Percentiles rank a stretch among this genome's conserved stretches.
These are phyloP conservation scores for Petrolisthes cinctipes DNA, from an alignment of 2,888 invertebrate genomes.

Conservation along the genomic window DNA sequence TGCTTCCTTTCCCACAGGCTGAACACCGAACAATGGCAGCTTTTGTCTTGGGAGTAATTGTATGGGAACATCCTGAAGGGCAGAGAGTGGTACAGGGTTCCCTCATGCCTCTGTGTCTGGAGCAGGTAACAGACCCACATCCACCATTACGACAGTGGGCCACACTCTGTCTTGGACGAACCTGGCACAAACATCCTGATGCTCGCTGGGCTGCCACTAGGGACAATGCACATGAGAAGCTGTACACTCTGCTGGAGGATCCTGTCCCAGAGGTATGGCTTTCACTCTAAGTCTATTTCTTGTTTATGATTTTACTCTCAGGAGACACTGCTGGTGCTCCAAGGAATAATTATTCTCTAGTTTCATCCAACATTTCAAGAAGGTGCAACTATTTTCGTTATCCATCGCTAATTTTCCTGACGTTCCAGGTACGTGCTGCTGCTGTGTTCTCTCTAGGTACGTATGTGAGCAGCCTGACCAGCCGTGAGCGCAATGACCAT, in stretches of 20 bases:
- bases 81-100: slow-evolving; percentile 94
- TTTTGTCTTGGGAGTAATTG: slow-evolving; percentile 93
- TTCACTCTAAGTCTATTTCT: too few relatives aligned
- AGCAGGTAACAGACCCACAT: slow-evolving; percentile 77
- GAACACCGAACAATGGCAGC: slow-evolving; percentile 93
- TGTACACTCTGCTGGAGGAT: slow-evolving; percentile 84
- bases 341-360: background rate
- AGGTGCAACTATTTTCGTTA: background rate
- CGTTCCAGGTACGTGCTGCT: slow-evolving; percentile 83
- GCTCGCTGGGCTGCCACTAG: slow-evolving; percentile 95
- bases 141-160: slow-evolving; percentile 61
- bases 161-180: slow-evolving; percentile 76
- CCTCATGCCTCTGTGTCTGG: slow-evolving; percentile 90
- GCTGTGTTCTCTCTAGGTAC: slow-evolving; percentile 95
- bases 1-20: slow-evolving; percentile 66
- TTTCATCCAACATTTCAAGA: background rate
- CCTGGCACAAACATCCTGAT: slow-evolving; percentile 90
- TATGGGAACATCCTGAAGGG: slow-evolving; percentile 87
- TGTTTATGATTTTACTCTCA: too few relatives aligned
- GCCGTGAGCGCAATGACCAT: slow-evolving; percentile 87
- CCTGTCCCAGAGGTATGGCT: slow-evolving; percentile 83
- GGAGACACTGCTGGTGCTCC: too few relatives aligned
- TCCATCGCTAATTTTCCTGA: background rate
- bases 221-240: slow-evolving; percentile 95
- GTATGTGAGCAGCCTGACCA: slow-evolving; percentile 80